phyloP scores from a whole-genome alignment of 2,797 vertebrate genomes.

The Gephyroberyx darwinii region DNA sequence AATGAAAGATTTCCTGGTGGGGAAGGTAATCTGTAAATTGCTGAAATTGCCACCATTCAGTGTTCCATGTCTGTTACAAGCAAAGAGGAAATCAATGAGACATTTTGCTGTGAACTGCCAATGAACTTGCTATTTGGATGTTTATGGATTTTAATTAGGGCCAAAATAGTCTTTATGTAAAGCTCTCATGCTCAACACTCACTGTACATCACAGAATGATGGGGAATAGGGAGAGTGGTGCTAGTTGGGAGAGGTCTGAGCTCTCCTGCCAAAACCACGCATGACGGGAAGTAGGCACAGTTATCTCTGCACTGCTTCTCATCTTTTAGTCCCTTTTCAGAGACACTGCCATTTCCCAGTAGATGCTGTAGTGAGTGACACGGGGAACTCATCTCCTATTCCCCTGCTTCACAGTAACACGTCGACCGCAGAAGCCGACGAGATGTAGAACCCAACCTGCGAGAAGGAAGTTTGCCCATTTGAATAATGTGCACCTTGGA shows the following conservation, averaged over 20 bases:
- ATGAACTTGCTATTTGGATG: constrained; percentile 71
- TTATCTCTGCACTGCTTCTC: constrained; percentile 61
- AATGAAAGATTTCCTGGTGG: constrained; percentile 22
- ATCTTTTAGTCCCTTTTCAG: constrained; percentile 71
- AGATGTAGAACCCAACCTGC: constrained; percentile 54
- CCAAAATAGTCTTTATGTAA: constrained; percentile 72
- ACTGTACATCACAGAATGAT: constrained; percentile 45
- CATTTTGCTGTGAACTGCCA: constrained; percentile 72
- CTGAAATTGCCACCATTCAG: constrained; percentile 40
- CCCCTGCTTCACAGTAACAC: constrained; percentile 48
- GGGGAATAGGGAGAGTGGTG: constrained; percentile 40
- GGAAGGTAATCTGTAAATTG: constrained; percentile 41
- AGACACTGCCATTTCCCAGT: constrained; percentile 58
- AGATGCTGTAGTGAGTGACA: constrained; percentile 65
- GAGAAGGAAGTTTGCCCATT: constrained; percentile 62
- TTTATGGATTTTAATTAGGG: constrained; percentile 75
- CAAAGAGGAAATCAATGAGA: constrained; percentile 70
- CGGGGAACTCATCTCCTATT: constrained; percentile 57
- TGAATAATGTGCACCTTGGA: constrained; percentile 74
- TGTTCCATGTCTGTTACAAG: constrained; percentile 41
- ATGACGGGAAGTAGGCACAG: constrained; percentile 50
- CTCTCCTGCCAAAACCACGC: constrained; percentile 58
- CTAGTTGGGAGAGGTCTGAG: constrained; percentile 51
- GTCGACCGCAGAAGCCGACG: constrained; percentile 49
- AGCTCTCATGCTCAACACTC: constrained; percentile 29